Conservation (phyloP, 2,113 vertebrate species). For the Bufo bufo region DNA sequence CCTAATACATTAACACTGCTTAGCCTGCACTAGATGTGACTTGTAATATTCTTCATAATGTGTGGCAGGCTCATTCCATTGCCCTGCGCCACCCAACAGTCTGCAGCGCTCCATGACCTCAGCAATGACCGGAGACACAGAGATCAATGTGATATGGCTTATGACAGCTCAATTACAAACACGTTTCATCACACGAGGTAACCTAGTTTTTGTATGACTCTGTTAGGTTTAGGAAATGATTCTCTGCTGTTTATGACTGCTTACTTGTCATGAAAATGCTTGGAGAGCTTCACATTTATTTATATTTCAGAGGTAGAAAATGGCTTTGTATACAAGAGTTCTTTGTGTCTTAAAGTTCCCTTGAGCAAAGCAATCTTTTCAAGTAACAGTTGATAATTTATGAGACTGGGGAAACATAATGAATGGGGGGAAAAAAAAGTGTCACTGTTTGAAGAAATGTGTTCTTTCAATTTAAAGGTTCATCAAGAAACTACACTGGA, state of each 20-base stretch:
- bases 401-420: conserved; percentile 19
- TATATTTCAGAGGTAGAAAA: conserved; percentile 40
- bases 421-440: conserved; percentile 3
- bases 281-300: conserved; percentile 38
- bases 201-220: not conserved
- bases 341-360: conserved; percentile 43
- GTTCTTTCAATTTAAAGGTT: conserved; percentile 31
- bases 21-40: not conserved
- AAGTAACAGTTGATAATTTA: conserved; percentile 43
- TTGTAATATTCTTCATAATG: conserved; percentile 8
- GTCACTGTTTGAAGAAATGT: conserved; percentile 20
- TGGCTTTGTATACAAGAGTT: conserved; percentile 46
- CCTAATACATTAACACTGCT: not conserved
- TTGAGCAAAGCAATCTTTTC: conserved; percentile 41
- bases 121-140: conserved; percentile 4
- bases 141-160: conserved; percentile 29
- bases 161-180: conserved; percentile 47
- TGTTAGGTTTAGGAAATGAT: conserved; percentile 37
- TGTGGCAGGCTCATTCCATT: not conserved
- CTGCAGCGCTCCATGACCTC: conserved; percentile 10
- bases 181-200: conserved; percentile 12
- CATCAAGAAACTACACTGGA: conserved; percentile 7
- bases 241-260: conserved; percentile 49
- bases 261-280: conserved; percentile 46
- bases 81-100: not conserved